These are phyloP conservation scores for Tenualosa thibaudeaui DNA, from an alignment of 2,797 vertebrate species.

Conservation along the genomic window DNA sequence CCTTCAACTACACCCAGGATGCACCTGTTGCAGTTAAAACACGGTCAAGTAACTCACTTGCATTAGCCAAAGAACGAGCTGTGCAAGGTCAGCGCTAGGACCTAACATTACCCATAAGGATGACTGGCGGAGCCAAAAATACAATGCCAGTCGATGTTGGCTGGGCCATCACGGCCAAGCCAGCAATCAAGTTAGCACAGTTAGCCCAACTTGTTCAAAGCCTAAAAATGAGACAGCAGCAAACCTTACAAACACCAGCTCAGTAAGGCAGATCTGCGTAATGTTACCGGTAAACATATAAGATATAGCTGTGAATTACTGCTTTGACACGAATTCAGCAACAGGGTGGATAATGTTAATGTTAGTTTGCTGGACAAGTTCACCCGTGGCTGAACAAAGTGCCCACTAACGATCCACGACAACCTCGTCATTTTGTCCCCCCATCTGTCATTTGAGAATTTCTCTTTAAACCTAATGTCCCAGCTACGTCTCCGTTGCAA, in stretches of 20 bases:
- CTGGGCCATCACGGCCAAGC: neutral
- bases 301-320: too few relatives aligned
- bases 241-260: neutral
- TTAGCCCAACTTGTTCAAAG: neutral
- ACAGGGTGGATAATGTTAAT: neutral
- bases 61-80: neutral
- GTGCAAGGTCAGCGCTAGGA: neutral
- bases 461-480: neutral
- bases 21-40: conserved; percentile 2
- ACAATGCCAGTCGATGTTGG: neutral
- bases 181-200: neutral
- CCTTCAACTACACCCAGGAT: neutral
- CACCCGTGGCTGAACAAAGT: neutral
- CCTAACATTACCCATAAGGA: neutral
- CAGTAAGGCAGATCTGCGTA: neutral
- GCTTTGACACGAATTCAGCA: neutral
- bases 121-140: conserved; percentile 11
- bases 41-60: too few relatives aligned
- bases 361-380: neutral
- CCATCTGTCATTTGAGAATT: neutral
- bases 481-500: neutral
- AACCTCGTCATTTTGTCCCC: neutral
- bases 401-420: neutral
- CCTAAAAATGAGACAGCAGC: neutral
- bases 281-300: too few relatives aligned